These are phyloP conservation scores for Rhinogobio ventralis DNA, from an alignment of 2,797 vertebrate genomes.

Conservation along the genomic window DNA sequence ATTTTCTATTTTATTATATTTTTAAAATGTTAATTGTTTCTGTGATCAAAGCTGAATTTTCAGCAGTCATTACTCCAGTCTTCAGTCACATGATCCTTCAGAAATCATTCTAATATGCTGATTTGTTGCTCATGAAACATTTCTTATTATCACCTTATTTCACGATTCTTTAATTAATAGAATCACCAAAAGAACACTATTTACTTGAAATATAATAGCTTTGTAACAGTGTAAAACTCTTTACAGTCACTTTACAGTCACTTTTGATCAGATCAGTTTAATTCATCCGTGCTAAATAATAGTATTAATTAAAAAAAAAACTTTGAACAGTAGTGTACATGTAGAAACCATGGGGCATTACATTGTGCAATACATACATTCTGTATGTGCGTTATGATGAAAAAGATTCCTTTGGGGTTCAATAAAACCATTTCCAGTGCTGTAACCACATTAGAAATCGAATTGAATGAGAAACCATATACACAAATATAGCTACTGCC, in stretches of 20 bases:
- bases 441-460: conserved; percentile 15
- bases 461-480: conserved; percentile 25
- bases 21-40: not conserved
- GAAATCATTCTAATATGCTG: not conserved
- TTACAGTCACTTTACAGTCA: too few species aligned
- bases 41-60: not conserved
- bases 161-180: not conserved
- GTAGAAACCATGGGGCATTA: not conserved
- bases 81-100: not conserved
- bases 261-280: not conserved
- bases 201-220: not conserved
- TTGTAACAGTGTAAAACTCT: not conserved
- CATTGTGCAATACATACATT: not conserved
- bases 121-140: not conserved
- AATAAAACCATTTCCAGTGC: conserved; percentile 21
- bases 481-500: conserved; percentile 16
- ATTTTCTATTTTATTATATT: not conserved
- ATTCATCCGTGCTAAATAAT: not conserved
- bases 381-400: not conserved
- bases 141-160: too few species aligned
- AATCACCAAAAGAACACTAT: not conserved
- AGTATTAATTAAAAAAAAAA: not conserved
- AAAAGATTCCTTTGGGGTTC: conserved; percentile 1
- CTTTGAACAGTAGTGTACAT: not conserved
- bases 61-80: not conserved